A percentile compares a stretch with the other conserved stretches of the same genome.
These are phyloP conservation scores for Polypedilum pembai DNA, from an alignment of 1,140 invertebrate genomes.

Conservation along the genomic window DNA sequence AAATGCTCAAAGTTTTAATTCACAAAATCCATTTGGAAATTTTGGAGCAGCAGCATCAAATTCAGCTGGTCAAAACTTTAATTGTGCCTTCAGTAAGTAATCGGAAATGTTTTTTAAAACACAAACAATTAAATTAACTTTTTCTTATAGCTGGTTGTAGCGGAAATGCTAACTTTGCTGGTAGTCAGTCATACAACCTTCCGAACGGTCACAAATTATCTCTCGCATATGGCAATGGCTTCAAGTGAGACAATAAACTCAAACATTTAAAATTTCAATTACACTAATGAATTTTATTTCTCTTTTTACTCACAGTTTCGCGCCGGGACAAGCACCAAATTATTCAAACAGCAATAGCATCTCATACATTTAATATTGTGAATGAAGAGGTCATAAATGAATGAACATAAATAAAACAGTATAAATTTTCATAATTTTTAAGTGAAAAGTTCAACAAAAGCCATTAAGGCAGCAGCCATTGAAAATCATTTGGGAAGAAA, in stretches of 20 bases:
- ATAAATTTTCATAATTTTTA: background rate
- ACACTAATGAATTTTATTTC: no score
- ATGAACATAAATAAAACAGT: background rate
- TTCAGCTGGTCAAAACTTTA: background rate
- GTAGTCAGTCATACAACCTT: background rate
- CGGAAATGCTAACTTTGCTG: background rate
- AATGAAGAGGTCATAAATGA: no score
- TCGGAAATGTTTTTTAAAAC: no score
- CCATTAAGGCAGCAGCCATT: background rate
- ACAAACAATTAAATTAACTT: no score
- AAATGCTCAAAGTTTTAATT: background rate
- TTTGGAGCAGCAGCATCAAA: background rate
- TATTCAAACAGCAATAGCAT: background rate
- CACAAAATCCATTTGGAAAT: background rate
- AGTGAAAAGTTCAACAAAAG: background rate
- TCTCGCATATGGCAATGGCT: background rate
- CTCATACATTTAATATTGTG: background rate
- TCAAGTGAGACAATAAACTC: background rate
- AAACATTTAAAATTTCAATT: no score
- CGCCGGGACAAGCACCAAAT: background rate
- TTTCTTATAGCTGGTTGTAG: no score
- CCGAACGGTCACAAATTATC: background rate
- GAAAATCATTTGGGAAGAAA: conserved; percentile 13
- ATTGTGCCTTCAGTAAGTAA: background rate
- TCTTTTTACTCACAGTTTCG: background rate